Base-by-base conservation (phyloP, 2,888 invertebrate species). In the Amblyjoppa proteus region DNA sequence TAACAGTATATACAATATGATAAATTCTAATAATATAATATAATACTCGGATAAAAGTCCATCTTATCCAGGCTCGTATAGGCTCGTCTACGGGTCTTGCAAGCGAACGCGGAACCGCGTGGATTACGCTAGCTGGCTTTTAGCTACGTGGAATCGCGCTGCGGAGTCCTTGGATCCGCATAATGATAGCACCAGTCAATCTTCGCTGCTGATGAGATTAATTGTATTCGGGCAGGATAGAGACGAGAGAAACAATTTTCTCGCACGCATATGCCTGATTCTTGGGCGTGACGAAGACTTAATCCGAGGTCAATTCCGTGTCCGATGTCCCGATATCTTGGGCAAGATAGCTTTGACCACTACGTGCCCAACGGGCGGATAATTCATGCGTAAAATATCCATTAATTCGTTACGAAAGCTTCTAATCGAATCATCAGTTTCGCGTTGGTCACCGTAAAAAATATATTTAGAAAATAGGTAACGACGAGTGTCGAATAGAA, bases 131-230 rank as follows among this genome's bases (percentile, higher is more conserved):
- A 75, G 31, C 31, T 51, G 9, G 25, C 20, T 31, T 31, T 64
- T 31, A 61, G 68, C 69, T 69, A 70, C n/a, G 64, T n/a, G 61
- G 25, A 77, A 77, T 81, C 68, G 77, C 73, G 51, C 38, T 56
- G 70, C 11, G 51, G 75, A 64, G 61, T 76, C 85, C 85, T 85
- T 85, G 82, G 58, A 76, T 85, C 58, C 56, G 51, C 58, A 51
- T 68, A 79, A 85, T 71, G 79, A 75, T 82, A 85, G 82, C 61
- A 68, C 71, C 78, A 41, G 78, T 74, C 41, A 64, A 9, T 74
- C 28, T 41, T 56, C 74, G 25, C 56, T 58, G 41, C 68, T 73
- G 31, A 53, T 49, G 70, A 73, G 61, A 81, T 78, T 74, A 81
- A 85, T 81, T 66, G 51, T 69, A 34, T 78, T 49, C 49, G 38